Percentiles rank a stretch among this genome's conserved stretches.
Conservation (phyloP, 2,888 invertebrate genomes). For the Amorpha juglandis region DNA sequence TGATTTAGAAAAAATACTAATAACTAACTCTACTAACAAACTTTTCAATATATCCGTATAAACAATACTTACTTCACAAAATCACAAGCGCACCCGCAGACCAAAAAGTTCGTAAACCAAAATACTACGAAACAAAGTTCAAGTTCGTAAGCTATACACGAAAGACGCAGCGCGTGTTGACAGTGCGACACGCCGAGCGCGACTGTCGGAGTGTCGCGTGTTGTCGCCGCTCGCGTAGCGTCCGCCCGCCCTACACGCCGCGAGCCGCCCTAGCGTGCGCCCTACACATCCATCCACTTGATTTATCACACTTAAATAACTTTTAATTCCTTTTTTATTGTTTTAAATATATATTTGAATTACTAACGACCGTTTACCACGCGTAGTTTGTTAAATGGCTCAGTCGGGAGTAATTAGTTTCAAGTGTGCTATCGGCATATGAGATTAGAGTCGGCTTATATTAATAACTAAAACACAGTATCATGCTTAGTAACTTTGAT, state of each 20-base stretch:
- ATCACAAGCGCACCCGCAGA: neutral
- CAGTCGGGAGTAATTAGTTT: constrained; percentile 12
- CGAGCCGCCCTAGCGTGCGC: constrained; percentile 23
- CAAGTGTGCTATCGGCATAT: constrained; percentile 4
- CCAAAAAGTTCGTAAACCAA: constrained; percentile 6
- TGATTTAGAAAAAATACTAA: neutral
- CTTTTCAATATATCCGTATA: neutral
- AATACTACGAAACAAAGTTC: constrained; percentile 12
- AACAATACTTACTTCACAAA: constrained; percentile 7
- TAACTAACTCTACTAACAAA: neutral
- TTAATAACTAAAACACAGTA: neutral
- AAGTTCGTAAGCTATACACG: constrained; percentile 4
- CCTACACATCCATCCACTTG: constrained; percentile 25
- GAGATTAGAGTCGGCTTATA: constrained; percentile 12
- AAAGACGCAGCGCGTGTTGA: constrained; percentile 7
- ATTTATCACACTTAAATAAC: constrained; percentile 26
- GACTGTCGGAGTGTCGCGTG: too few species aligned
- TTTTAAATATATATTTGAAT: constrained; percentile 24
- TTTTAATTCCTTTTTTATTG: constrained; percentile 26
- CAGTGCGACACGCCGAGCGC: neutral
- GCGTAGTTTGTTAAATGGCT: constrained; percentile 9
- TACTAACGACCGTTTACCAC: constrained; percentile 14
- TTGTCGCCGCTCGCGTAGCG: too few species aligned
- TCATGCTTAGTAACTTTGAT: neutral
- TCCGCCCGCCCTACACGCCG: neutral